Percentiles rank a stretch among this genome's conserved stretches.
phyloP scores from a whole-genome alignment of 2,888 invertebrate species.

The Calliopum simillimum region DNA sequence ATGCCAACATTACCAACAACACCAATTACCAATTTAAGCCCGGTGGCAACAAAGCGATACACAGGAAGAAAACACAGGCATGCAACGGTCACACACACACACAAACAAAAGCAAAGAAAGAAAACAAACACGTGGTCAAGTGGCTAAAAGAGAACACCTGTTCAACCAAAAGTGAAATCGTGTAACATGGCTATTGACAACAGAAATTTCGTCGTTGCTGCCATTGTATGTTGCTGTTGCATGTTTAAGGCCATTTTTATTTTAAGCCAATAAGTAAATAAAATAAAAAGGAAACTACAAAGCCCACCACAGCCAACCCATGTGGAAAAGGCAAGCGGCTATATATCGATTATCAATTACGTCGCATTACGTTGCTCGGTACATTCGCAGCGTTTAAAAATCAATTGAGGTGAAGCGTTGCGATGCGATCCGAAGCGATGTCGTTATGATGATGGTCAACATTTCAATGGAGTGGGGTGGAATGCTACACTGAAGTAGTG shows the following conservation, averaged over 20 bases:
- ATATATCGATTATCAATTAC: slow-evolving; percentile 41
- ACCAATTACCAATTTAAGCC: no score
- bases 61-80: no score
- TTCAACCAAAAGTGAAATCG: neutral
- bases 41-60: no score
- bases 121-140: slow-evolving; percentile 13
- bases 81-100: no score
- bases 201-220: neutral
- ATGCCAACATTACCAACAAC: no score
- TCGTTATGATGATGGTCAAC: slow-evolving; percentile 11
- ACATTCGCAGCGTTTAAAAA: slow-evolving; percentile 20
- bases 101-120: no score
- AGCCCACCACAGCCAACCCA: neutral
- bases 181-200: neutral
- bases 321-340: neutral
- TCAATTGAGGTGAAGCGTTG: slow-evolving; percentile 14
- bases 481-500: no score
- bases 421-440: neutral
- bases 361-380: slow-evolving; percentile 26
- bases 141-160: slow-evolving; percentile 12
- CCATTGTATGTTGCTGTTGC: slow-evolving; percentile 15
- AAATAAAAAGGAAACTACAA: neutral
- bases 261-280: neutral
- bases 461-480: no score
- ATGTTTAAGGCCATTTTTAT: slow-evolving; percentile 22